These are phyloP conservation scores for Volucella zonaria DNA, from an alignment of 2,888 invertebrate species.

Conservation along the genomic window DNA sequence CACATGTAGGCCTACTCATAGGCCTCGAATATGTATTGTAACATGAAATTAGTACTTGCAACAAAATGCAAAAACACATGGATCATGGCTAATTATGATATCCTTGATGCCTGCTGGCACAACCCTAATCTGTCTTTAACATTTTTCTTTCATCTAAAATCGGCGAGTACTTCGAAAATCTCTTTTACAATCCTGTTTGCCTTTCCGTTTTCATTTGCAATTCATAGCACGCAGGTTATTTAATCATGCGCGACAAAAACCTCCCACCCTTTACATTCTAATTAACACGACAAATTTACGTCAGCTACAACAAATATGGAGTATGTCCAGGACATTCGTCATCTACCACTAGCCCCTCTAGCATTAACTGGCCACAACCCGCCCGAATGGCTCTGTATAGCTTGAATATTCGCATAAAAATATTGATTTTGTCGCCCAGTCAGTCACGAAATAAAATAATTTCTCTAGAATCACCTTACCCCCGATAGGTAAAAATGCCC, in stretches of 20 bases:
- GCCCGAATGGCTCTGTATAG: slow-evolving; percentile 29
- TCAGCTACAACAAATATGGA: slow-evolving; percentile 59
- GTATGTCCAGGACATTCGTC: slow-evolving; percentile 44
- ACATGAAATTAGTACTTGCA: no score
- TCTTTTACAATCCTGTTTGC: slow-evolving; percentile 34
- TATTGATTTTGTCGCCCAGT: slow-evolving; percentile 69
- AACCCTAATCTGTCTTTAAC: neutral
- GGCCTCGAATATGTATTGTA: no score
- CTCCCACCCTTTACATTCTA: slow-evolving; percentile 16
- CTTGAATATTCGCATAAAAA: slow-evolving; percentile 61
- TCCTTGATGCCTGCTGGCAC: no score
- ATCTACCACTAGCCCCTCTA: slow-evolving; percentile 6
- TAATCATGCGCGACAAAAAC: slow-evolving; percentile 18
- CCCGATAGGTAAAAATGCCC: slow-evolving; percentile 32
- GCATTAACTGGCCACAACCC: neutral
- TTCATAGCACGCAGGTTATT: slow-evolving; percentile 45
- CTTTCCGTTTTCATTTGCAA: slow-evolving; percentile 19
- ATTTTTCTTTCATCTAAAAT: no score
- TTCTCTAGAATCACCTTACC: slow-evolving; percentile 46
- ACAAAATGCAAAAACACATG: no score
- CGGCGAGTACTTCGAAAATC: slow-evolving; percentile 34
- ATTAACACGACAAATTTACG: slow-evolving; percentile 41
- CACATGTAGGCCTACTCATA: no score
- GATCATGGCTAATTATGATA: no score
- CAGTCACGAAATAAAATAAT: slow-evolving; percentile 61